phyloP scores from a whole-genome alignment of 2,797 vertebrate species.

The Chloroceryle amazona region DNA sequence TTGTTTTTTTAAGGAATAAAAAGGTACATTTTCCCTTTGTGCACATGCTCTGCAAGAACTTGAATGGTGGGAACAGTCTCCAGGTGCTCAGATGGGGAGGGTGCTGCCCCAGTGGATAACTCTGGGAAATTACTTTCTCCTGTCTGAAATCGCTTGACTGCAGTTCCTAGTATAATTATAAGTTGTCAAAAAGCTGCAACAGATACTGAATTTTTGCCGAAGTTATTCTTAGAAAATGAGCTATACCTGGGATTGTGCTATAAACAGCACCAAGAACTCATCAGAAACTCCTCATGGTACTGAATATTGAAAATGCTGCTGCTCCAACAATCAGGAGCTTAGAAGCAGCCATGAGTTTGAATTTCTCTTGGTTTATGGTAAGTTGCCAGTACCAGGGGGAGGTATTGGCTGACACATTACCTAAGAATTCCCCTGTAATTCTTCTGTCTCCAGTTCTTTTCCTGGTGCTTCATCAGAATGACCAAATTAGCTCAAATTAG shows the following conservation, averaged over 20 bases:
- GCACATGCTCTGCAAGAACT: background rate
- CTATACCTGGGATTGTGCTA: constrained; percentile 3
- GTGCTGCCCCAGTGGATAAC: background rate
- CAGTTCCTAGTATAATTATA: constrained; percentile 9
- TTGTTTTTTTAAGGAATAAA: background rate
- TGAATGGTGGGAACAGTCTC: background rate
- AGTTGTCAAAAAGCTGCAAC: constrained; percentile 36
- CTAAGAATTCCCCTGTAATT: background rate
- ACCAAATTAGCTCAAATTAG: background rate
- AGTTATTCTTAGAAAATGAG: background rate
- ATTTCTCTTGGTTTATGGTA: background rate
- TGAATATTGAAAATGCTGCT: background rate
- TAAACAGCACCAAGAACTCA: background rate
- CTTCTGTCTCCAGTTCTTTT: background rate
- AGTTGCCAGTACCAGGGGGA: background rate
- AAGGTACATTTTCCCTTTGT: background rate
- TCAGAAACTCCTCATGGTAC: background rate
- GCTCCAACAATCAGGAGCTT: background rate
- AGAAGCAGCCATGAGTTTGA: background rate
- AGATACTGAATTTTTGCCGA: background rate
- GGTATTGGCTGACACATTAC: background rate
- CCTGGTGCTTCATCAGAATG: background rate
- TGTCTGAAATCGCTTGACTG: background rate
- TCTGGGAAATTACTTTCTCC: background rate
- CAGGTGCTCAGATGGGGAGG: background rate